phyloP scores from a whole-genome alignment of 2,797 vertebrate genomes.

The Tolypeutes matacus region DNA sequence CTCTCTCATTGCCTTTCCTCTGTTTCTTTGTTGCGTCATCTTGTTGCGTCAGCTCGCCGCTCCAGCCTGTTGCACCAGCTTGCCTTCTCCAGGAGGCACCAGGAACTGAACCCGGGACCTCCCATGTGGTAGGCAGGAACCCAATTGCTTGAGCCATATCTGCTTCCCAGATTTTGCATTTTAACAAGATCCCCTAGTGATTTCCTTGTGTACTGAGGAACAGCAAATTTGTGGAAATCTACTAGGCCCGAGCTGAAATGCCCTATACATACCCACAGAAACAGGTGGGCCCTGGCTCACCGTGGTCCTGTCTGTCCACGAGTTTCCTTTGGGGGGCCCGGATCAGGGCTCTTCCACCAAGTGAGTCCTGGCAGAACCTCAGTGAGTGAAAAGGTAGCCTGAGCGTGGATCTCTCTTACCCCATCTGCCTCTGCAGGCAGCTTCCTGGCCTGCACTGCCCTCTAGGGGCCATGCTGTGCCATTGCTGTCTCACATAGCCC shows the following conservation, averaged over 20 bases:
- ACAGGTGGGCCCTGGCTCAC: not conserved
- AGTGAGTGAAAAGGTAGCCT: not conserved
- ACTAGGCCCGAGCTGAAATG: not conserved
- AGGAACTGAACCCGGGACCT: no score
- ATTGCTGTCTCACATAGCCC: not conserved
- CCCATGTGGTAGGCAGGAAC: no score
- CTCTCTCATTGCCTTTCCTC: no score
- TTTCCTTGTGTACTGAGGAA: not conserved
- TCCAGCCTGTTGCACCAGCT: no score
- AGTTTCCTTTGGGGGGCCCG: accelerated
- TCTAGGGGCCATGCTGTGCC: not conserved
- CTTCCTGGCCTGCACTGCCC: conserved; percentile 61
- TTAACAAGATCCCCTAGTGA: not conserved
- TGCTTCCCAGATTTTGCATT: not conserved
- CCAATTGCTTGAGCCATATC: no score
- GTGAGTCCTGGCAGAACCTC: no score
- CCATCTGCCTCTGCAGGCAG: accelerated
- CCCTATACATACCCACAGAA: not conserved
- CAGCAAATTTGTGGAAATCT: not conserved
- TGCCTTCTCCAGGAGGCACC: no score
- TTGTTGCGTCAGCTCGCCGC: no score
- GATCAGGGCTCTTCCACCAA: not conserved
- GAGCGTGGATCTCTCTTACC: not conserved
- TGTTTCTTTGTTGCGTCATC: no score
- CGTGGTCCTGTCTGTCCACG: not conserved